These are phyloP conservation scores for Rhinoraja longicauda DNA, from an alignment of 2,797 vertebrate species.

Conservation along the genomic window DNA sequence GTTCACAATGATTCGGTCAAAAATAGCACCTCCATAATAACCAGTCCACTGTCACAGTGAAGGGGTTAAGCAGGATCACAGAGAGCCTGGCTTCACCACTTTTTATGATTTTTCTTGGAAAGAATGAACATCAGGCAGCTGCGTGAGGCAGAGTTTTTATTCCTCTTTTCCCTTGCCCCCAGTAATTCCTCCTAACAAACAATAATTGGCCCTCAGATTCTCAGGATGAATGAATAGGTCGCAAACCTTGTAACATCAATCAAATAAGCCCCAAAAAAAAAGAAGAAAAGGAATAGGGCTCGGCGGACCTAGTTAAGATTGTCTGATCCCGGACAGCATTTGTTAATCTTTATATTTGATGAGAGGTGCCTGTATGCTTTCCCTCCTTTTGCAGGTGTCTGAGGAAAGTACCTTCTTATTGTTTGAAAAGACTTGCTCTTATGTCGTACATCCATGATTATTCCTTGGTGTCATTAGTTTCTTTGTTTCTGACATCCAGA, in stretches of 20 bases:
- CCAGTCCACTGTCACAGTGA: background rate
- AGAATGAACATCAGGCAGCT: background rate
- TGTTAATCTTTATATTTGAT: slow-evolving; percentile 36
- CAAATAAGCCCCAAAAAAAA: background rate
- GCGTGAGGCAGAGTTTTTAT: background rate
- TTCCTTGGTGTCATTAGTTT: slow-evolving; percentile 20
- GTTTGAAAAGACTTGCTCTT: slow-evolving; percentile 31
- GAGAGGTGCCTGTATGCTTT: slow-evolving; percentile 8
- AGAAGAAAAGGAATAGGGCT: background rate
- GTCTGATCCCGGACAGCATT: slow-evolving; percentile 1
- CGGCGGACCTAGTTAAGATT: slow-evolving; percentile 18
- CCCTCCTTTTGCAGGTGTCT: slow-evolving; percentile 18
- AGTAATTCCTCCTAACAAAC: slow-evolving; percentile 34
- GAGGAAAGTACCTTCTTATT: slow-evolving; percentile 24
- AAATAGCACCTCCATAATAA: background rate
- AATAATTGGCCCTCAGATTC: slow-evolving; percentile 36
- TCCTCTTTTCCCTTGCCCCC: background rate
- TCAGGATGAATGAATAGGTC: slow-evolving; percentile 19
- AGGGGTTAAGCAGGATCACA: background rate
- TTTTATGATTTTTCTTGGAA: background rate
- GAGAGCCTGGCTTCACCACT: background rate
- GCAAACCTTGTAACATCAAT: slow-evolving; percentile 32
- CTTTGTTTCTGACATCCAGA: slow-evolving; percentile 36
- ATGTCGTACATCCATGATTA: slow-evolving; percentile 35
- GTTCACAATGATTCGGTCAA: background rate